phyloP scores from a whole-genome alignment of 2,888 invertebrate genomes.

The Hypercompe scribonia region DNA sequence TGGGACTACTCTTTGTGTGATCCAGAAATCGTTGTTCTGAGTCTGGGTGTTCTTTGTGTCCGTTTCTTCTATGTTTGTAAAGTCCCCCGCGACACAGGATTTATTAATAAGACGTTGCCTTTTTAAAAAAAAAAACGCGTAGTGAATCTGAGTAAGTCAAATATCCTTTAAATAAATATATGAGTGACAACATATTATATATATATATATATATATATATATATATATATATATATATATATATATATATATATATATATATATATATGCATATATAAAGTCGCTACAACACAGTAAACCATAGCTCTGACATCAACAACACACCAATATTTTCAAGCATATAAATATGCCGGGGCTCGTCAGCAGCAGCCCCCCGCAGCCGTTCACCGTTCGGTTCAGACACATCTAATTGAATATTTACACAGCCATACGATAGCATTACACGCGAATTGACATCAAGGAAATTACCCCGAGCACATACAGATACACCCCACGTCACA shows the following conservation, averaged over 20 bases:
- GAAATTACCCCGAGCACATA: slow-evolving; percentile 30
- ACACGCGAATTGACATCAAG: slow-evolving; percentile 48
- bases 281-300: neutral
- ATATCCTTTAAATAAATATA: too few relatives aligned
- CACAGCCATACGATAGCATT: slow-evolving; percentile 38
- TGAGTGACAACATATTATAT: too few relatives aligned
- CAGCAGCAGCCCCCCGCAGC: neutral
- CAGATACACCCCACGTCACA: slow-evolving; percentile 24
- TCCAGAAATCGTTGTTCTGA: too few relatives aligned
- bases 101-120: too few relatives aligned
- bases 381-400: slow-evolving; percentile 28
- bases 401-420: slow-evolving; percentile 54
- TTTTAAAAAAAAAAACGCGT: too few relatives aligned
- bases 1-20: too few relatives aligned
- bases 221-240: too few relatives aligned
- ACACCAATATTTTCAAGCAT: neutral
- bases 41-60: too few relatives aligned
- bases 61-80: too few relatives aligned
- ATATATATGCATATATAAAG: neutral
- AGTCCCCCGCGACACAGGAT: too few relatives aligned
- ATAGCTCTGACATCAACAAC: neutral
- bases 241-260: neutral
- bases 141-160: neutral
- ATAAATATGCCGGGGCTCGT: neutral
- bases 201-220: too few relatives aligned